Conservation (phyloP, 1,140 invertebrate species). For the Plectrocnemia conspersa region DNA sequence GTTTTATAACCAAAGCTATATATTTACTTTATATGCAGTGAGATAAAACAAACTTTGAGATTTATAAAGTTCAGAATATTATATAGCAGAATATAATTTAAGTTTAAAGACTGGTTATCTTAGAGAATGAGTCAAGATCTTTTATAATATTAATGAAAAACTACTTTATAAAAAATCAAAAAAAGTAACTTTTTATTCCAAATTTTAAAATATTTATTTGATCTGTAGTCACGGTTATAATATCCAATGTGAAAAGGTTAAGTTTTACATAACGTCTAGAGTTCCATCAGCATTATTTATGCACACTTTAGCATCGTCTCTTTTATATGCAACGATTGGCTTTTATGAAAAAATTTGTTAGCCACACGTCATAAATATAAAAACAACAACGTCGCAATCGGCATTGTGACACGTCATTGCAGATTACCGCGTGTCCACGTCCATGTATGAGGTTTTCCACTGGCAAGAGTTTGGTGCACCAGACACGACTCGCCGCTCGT, state of each 20-base stretch:
- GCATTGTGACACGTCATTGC: slow-evolving; percentile 42
- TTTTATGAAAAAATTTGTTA: slow-evolving; percentile 2
- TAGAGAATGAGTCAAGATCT: too few species aligned
- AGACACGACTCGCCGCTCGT: slow-evolving; percentile 8
- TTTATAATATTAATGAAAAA: too few species aligned
- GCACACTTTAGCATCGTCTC: neutral
- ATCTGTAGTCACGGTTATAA: too few species aligned
- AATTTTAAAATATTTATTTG: neutral
- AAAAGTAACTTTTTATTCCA: slow-evolving; percentile 6
- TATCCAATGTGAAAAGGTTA: slow-evolving; percentile 18
- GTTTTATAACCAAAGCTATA: too few species aligned
- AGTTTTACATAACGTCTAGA: neutral
- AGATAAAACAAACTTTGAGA: too few species aligned
- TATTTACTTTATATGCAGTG: too few species aligned
- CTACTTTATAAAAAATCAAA: too few species aligned
- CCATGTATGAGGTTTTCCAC: slow-evolving; percentile 73
- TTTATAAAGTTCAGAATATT: too few species aligned
- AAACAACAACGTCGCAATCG: slow-evolving; percentile 15
- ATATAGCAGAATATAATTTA: too few species aligned
- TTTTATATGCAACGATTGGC: slow-evolving; percentile 9
- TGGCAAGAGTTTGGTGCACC: slow-evolving; percentile 47
- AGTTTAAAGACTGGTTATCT: too few species aligned
- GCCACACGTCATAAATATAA: slow-evolving; percentile 10
- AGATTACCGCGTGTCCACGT: slow-evolving; percentile 66
- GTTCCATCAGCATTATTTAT: neutral